phyloP scores from a whole-genome alignment of 2,888 invertebrate genomes.

The Dynastes grantii region DNA sequence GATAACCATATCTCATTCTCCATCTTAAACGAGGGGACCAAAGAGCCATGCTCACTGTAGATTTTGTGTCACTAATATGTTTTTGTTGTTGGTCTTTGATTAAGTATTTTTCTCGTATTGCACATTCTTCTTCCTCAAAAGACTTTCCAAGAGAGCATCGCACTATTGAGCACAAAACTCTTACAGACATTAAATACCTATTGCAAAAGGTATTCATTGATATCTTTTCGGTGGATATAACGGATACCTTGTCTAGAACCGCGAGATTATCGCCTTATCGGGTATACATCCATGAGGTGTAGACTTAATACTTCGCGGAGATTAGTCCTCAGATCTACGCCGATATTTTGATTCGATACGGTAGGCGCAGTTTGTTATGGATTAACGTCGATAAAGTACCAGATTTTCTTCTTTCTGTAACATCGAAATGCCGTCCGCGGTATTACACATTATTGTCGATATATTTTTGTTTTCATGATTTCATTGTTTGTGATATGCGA shows the following conservation, averaged over 20 bases:
- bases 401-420: neutral
- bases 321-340: constrained; percentile 17
- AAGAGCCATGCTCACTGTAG: neutral
- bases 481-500: neutral
- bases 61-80: too few species aligned
- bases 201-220: too few species aligned
- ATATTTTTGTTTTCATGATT: neutral
- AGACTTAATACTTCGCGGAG: neutral
- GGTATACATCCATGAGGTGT: neutral
- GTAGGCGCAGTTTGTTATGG: neutral
- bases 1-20: neutral
- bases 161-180: too few species aligned
- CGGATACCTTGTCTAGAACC: constrained; percentile 8
- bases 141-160: too few species aligned
- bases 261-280: neutral
- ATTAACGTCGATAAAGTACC: constrained; percentile 5
- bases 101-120: too few species aligned
- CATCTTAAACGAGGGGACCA: neutral
- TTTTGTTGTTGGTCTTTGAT: too few species aligned
- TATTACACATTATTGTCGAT: neutral
- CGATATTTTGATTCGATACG: constrained; percentile 33
- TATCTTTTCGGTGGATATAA: neutral
- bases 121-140: too few species aligned
- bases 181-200: too few species aligned
- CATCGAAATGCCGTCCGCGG: neutral